Evolutionary conservation across 1,140 invertebrate genomes (phyloP).

Genomic region (Armadillidium nasatum): DNA sequence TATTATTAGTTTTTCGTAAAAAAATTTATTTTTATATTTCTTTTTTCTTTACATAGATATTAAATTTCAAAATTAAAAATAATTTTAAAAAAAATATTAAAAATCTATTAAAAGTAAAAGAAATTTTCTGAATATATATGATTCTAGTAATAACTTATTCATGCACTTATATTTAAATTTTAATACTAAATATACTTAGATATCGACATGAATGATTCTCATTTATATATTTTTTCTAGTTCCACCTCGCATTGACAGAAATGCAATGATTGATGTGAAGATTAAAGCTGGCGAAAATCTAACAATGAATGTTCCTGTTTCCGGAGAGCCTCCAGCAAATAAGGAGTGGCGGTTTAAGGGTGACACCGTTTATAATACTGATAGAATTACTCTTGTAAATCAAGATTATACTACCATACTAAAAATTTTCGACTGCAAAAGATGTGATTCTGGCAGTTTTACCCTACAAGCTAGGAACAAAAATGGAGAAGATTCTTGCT

Average conservation of each 20-base stretch:
- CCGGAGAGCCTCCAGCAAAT: constrained; percentile 85
- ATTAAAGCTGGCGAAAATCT: constrained; percentile 86
- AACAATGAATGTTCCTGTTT: constrained; percentile 88
- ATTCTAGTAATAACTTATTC: no score
- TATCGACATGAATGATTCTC: neutral
- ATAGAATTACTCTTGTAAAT: constrained; percentile 75
- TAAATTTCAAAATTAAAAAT: neutral
- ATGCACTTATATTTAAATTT: no score
- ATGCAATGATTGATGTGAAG: constrained; percentile 87
- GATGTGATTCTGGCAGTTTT: constrained; percentile 83
- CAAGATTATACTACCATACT: constrained; percentile 85
- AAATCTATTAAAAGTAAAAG: no score
- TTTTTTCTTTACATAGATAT: neutral
- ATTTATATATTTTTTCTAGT: constrained; percentile 53
- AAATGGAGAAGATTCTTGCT: constrained; percentile 82
- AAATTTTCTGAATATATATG: no score
- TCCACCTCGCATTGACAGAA: constrained; percentile 87
- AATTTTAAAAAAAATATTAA: no score
- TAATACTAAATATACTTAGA: no score
- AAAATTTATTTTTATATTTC: no score
- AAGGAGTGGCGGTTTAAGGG: constrained; percentile 89
- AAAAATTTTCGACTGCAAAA: constrained; percentile 77
- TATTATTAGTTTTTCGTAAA: constrained; percentile 19
- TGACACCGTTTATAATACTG: constrained; percentile 67
- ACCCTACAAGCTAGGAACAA: constrained; percentile 84